Evolutionary conservation across 2,888 invertebrate species (phyloP), one percentile per base, ranked within the genome.

Genomic region (Hedya salicella): DNA sequence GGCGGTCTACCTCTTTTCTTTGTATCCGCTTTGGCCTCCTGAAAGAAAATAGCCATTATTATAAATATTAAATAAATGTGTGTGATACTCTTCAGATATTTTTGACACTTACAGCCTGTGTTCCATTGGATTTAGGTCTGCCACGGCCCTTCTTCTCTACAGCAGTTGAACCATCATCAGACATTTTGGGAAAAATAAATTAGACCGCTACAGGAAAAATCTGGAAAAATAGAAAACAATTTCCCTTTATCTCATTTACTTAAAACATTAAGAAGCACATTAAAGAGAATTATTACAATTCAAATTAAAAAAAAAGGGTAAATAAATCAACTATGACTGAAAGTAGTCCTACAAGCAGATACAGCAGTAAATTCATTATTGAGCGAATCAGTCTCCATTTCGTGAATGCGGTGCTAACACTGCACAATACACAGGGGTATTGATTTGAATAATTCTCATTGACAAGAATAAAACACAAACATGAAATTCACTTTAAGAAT

Each of bases 141-240:
- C 93, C 93, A 72, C 93, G 87, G 70, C 92, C 93, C 78, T 92
- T 92, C 86, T 93, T 93, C 84, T 93, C 93, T 62, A 93, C 92
- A 68, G 82, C 85, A 71, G 92, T 88, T 75, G 92, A 88, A 66
- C 93, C 93, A 79, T 93, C 93, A 85, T 93, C 93, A 84, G 93
- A 93, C 93, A 93, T 93, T 80, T 80, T 79, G 71, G 69, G 73
- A 62, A 77, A 78, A 75, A 74, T 71, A 73, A 75, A 72, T 67
- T 73, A 73, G 71, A 76, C 71, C 77, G 79, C 78, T 69, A 70
- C 73, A 72, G 72, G 72, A 70, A 76, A 74, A 77, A 74, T 77
- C 87, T 88, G 79, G 72, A 85, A 85, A 69, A 69, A 68, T 67
- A 70, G 67, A 36, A 59, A 56, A 68, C 44, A n/a, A n/a, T n/a